phyloP scores from a whole-genome alignment of 2,113 vertebrate genomes.

The Epinephelus lanceolatus region DNA sequence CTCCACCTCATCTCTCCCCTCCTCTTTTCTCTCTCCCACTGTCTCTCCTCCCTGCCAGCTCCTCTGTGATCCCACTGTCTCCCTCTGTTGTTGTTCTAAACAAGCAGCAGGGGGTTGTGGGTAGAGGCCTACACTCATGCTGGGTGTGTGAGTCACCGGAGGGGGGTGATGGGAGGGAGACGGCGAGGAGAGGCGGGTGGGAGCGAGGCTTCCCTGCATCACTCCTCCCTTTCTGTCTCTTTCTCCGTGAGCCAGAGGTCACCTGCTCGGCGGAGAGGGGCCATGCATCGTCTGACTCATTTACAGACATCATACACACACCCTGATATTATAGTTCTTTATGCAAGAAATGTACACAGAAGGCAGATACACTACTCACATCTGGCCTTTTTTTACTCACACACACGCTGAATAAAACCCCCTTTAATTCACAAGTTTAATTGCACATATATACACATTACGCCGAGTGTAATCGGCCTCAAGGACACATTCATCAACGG shows the following conservation, averaged over 20 bases:
- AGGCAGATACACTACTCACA: background rate
- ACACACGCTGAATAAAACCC: slow-evolving; percentile 24
- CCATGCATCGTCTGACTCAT: slow-evolving; percentile 42
- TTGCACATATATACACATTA: slow-evolving; percentile 63
- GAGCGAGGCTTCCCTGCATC: slow-evolving; percentile 20
- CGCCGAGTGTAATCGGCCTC: slow-evolving; percentile 50
- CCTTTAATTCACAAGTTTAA: slow-evolving; percentile 60
- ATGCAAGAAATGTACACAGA: background rate
- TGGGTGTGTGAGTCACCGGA: slow-evolving; percentile 73
- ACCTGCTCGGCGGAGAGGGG: background rate
- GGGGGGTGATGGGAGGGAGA: slow-evolving; percentile 20
- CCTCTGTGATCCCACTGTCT: slow-evolving; percentile 71
- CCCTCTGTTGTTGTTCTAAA: slow-evolving; percentile 81
- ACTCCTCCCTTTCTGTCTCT: slow-evolving; percentile 14
- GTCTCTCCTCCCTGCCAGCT: slow-evolving; percentile 64
- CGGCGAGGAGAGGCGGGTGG: slow-evolving; percentile 1
- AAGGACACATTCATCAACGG: slow-evolving; percentile 63
- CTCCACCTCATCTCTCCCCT: slow-evolving; percentile 39
- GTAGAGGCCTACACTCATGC: slow-evolving; percentile 74
- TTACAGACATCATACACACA: slow-evolving; percentile 1
- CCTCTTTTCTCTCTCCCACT: slow-evolving; percentile 61
- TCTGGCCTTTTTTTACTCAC: background rate
- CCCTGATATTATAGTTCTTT: background rate
- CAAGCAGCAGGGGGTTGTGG: slow-evolving; percentile 83
- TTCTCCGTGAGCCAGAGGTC: slow-evolving; percentile 38